Conservation (phyloP, 2,113 vertebrate genomes). For the Coregonus clupeaformis region DNA sequence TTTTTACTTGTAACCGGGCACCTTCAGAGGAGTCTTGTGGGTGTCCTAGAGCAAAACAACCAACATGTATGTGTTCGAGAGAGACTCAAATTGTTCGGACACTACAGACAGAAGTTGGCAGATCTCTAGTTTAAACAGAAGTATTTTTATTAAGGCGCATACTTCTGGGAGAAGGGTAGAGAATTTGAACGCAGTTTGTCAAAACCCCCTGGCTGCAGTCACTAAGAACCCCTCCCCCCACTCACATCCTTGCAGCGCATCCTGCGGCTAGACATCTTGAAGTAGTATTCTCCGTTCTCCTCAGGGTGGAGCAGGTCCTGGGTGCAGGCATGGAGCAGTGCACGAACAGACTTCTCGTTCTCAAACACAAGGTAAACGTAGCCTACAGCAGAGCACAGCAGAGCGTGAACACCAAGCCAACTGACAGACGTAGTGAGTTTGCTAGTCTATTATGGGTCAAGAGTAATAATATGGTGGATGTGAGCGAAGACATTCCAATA, state of each 20-base stretch:
- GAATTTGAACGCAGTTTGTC: background rate
- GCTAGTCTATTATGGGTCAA: too few relatives aligned
- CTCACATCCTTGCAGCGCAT: constrained; percentile 98
- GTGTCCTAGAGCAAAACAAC: too few relatives aligned
- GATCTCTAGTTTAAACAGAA: too few relatives aligned
- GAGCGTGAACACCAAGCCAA: background rate
- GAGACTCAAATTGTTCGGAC: too few relatives aligned
- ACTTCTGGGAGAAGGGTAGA: too few relatives aligned
- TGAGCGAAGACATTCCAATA: too few relatives aligned
- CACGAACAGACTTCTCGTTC: constrained; percentile 92
- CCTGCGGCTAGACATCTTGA: constrained; percentile 98
- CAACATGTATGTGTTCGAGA: too few relatives aligned
- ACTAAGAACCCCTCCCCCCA: constrained; percentile 5
- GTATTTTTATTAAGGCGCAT: too few relatives aligned
- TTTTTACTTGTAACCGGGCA: too few relatives aligned
- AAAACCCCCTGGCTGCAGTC: background rate
- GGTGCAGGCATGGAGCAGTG: constrained; percentile 91
- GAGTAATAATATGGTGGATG: too few relatives aligned
- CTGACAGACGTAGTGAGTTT: background rate
- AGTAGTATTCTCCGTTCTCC: constrained; percentile 93
- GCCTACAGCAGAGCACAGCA: constrained; percentile 68
- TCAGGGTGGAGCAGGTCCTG: constrained; percentile 91
- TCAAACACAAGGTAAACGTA: constrained; percentile 98
- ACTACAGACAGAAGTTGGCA: too few relatives aligned
- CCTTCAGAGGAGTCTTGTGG: too few relatives aligned